Conservation (phyloP, 2,888 invertebrate species). For the Drosophila dives region DNA sequence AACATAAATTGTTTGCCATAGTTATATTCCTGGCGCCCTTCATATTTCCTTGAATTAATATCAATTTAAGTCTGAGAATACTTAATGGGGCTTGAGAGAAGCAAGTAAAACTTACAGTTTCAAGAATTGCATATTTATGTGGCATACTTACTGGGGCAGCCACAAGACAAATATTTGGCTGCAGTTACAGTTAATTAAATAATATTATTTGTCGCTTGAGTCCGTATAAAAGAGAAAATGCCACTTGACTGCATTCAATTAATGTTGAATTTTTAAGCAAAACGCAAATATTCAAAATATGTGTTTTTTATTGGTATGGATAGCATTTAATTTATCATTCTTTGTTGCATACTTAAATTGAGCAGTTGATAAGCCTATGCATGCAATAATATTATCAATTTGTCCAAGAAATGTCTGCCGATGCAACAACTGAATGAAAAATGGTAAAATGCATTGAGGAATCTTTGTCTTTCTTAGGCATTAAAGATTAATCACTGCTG, state of each 20-base stretch:
- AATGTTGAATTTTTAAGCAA: background rate
- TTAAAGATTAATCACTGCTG: slow-evolving; percentile 18
- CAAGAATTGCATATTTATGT: background rate
- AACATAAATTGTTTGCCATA: background rate
- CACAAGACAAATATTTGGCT: background rate
- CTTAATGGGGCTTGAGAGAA: background rate
- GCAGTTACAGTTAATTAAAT: background rate
- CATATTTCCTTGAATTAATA: background rate
- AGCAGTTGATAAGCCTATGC: background rate
- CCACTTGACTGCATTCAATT: background rate
- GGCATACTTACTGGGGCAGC: slow-evolving; percentile 31
- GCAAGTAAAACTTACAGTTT: background rate
- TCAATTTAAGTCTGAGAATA: background rate
- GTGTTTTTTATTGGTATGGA: background rate
- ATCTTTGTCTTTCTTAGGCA: slow-evolving; percentile 7
- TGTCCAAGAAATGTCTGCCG: background rate
- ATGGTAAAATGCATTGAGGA: background rate
- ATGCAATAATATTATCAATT: background rate
- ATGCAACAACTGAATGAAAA: background rate
- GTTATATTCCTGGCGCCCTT: background rate
- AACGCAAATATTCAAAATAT: background rate
- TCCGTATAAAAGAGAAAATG: background rate
- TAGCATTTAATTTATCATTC: background rate
- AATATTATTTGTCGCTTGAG: background rate
- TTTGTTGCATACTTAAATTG: background rate